A percentile compares a stretch with the other conserved stretches of the same genome.
Evolutionary conservation across 2,888 invertebrate species (phyloP).

Genomic region (Morpho helenor): DNA sequence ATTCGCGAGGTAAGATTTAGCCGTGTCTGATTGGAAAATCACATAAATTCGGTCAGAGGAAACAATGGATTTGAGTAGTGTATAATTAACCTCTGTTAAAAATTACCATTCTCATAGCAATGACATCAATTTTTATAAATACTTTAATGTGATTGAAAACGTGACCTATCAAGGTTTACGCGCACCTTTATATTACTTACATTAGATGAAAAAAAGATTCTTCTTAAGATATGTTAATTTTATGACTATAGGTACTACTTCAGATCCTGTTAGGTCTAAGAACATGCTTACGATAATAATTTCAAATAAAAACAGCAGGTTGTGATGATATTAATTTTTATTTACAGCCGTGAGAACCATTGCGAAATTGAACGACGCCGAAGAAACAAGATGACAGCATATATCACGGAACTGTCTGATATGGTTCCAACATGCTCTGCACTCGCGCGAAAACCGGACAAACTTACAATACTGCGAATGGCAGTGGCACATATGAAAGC

Average conservation of each 20-base stretch:
- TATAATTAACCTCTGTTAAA: not conserved
- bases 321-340: constrained; percentile 1
- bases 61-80: constrained; percentile 6
- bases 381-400: constrained; percentile 99
- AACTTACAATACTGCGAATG: constrained; percentile 99
- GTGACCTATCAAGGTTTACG: constrained; percentile 69
- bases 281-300: too few relatives aligned
- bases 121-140: constrained; percentile 38
- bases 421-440: constrained; percentile 99
- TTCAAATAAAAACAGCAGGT: too few relatives aligned
- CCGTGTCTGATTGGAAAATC: constrained; percentile 4
- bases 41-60: not conserved
- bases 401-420: constrained; percentile 99
- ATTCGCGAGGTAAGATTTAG: constrained; percentile 87
- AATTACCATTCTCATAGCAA: constrained; percentile 42
- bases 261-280: not conserved
- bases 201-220: constrained; percentile 31
- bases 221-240: constrained; percentile 33
- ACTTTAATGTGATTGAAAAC: constrained; percentile 70
- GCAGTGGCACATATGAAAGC: constrained; percentile 99
- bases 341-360: constrained; percentile 94
- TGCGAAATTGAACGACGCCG: constrained; percentile 99
- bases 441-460: constrained; percentile 98
- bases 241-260: constrained; percentile 13
- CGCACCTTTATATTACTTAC: constrained; percentile 41